These are phyloP conservation scores for Lochmaea capreae DNA, from an alignment of 2,888 invertebrate species.

Conservation along the genomic window DNA sequence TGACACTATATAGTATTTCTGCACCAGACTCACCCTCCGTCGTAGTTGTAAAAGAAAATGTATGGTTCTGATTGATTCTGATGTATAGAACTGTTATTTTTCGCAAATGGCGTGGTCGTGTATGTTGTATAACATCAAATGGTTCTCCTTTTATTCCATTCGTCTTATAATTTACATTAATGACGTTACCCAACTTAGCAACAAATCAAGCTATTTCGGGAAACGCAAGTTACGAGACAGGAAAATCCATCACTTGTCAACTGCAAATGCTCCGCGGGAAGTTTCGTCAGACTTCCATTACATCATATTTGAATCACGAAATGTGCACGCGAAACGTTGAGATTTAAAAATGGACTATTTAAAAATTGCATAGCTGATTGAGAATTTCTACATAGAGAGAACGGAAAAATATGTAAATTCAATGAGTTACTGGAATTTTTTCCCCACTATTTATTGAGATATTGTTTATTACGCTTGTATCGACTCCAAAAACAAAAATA, in stretches of 20 bases:
- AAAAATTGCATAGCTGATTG: background rate
- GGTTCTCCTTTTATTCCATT: conserved; percentile 36
- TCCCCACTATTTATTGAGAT: no score
- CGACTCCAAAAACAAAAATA: no score
- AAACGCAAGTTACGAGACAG: conserved; percentile 17
- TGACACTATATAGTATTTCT: no score
- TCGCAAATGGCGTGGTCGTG: conserved; percentile 39
- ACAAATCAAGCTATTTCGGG: conserved; percentile 34
- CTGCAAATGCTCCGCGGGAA: conserved; percentile 21
- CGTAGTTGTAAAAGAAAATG: conserved; percentile 36
- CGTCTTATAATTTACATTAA: conserved; percentile 42
- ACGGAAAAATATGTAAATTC: no score
- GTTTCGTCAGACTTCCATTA: background rate
- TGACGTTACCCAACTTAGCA: conserved; percentile 31
- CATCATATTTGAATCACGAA: conserved; percentile 15
- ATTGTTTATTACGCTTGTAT: no score
- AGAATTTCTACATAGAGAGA: no score
- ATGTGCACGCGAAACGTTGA: background rate
- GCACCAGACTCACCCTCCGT: conserved; percentile 23
- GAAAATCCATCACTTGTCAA: conserved; percentile 26
- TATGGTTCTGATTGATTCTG: conserved; percentile 41
- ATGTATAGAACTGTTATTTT: conserved; percentile 40
- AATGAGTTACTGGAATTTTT: no score
- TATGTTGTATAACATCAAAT: conserved; percentile 33
- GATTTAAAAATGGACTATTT: background rate